Percentiles rank a stretch among this genome's conserved stretches.
phyloP scores from a whole-genome alignment of 2,888 invertebrate species.

The Micoletzkya japonica region DNA sequence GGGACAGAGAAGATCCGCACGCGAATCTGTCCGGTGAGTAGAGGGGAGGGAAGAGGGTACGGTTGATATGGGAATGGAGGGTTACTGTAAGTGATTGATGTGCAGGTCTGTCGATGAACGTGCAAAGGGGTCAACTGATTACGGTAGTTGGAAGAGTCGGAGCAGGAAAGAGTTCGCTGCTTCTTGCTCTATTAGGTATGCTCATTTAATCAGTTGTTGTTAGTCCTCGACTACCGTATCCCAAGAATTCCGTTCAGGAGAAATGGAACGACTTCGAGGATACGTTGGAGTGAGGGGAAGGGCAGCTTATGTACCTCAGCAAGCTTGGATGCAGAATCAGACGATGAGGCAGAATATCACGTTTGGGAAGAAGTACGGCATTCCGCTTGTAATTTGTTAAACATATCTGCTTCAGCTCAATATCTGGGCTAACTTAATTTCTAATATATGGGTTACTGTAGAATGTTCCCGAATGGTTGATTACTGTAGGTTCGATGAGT shows the following conservation, averaged over 20 bases:
- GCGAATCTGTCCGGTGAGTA: slow-evolving; percentile 14
- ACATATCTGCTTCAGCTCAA: too few species aligned
- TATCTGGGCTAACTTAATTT: too few species aligned
- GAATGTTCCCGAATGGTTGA: too few species aligned
- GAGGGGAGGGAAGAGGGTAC: neutral
- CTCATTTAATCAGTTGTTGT: too few species aligned
- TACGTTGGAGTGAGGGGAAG: slow-evolving; percentile 65
- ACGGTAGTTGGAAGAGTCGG: slow-evolving; percentile 62
- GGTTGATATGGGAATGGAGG: neutral
- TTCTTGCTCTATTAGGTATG: slow-evolving; percentile 73
- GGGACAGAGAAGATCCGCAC: slow-evolving; percentile 46
- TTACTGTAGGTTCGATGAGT: slow-evolving; percentile 45
- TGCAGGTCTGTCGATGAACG: slow-evolving; percentile 72
- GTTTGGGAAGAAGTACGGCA: slow-evolving; percentile 69
- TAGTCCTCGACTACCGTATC: neutral
- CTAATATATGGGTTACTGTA: too few species aligned
- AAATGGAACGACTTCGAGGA: slow-evolving; percentile 69
- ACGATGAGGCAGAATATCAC: slow-evolving; percentile 89
- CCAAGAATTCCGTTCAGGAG: slow-evolving; percentile 65
- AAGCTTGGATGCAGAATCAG: slow-evolving; percentile 98
- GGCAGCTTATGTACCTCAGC: slow-evolving; percentile 86
- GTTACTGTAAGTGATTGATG: slow-evolving; percentile 33
- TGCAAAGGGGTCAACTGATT: slow-evolving; percentile 51
- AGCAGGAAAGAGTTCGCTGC: slow-evolving; percentile 68
- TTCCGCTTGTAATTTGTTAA: too few species aligned